Evolutionary conservation across 2,888 invertebrate species (phyloP).

Genomic region (Choreutis nemorana): DNA sequence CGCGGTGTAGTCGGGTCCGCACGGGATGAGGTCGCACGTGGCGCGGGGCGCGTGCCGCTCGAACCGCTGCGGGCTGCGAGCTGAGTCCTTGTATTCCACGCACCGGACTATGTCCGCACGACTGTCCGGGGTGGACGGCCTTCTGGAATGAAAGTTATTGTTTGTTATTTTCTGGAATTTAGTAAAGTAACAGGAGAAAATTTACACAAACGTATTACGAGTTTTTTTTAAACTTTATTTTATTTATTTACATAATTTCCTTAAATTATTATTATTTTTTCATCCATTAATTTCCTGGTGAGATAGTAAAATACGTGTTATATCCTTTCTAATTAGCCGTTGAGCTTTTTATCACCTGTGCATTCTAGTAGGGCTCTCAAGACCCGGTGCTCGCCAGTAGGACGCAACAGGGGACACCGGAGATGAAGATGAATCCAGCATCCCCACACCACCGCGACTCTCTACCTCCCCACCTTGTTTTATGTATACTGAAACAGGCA

Average conservation of each 20-base stretch:
- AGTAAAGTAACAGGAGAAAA: too few species aligned
- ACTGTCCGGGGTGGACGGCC: conserved; percentile 41
- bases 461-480: conserved; percentile 72
- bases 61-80: conserved; percentile 37
- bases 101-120: conserved; percentile 58
- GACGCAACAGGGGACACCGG: conserved; percentile 39
- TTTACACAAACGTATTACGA: too few species aligned
- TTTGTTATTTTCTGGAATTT: too few species aligned
- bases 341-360: conserved; percentile 45
- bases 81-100: conserved; percentile 44
- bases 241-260: too few species aligned
- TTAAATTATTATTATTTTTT: too few species aligned
- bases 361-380: conserved; percentile 36
- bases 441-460: conserved; percentile 62
- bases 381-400: conserved; percentile 43
- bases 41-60: conserved; percentile 28
- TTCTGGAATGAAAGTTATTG: conserved; percentile 17
- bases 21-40: conserved; percentile 10
- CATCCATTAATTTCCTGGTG: too few species aligned
- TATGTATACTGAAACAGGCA: conserved; percentile 50
- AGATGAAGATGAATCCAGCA: conserved; percentile 35
- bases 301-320: too few species aligned
- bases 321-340: too few species aligned
- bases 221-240: too few species aligned
- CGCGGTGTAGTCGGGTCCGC: conserved; percentile 37